These are phyloP conservation scores for Cinclus cinclus DNA, from an alignment of 2,113 vertebrate species.

Conservation along the genomic window DNA sequence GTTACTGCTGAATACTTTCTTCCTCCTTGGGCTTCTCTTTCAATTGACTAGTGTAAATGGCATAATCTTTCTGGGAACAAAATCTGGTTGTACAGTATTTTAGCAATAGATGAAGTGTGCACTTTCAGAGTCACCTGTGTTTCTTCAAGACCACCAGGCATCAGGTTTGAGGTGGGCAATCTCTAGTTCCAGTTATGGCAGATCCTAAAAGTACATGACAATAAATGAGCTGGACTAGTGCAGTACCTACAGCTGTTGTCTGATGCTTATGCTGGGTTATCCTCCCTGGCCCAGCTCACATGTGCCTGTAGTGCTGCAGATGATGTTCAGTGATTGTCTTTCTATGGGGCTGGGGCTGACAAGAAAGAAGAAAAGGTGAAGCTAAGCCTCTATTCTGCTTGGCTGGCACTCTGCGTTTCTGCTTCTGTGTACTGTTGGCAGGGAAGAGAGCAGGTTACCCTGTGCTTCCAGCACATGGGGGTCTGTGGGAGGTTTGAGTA, in stretches of 20 bases:
- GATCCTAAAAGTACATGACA: accelerated
- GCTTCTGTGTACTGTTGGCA: background rate
- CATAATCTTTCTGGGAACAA: background rate
- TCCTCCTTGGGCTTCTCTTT: background rate
- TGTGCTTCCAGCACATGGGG: accelerated
- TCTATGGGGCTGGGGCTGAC: background rate
- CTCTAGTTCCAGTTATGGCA: background rate
- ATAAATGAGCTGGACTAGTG: background rate
- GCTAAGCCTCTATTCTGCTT: background rate
- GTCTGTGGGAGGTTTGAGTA: background rate
- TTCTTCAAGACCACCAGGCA: background rate
- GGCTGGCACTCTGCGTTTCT: background rate
- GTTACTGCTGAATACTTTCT: background rate
- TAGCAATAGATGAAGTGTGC: background rate
- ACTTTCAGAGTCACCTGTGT: background rate
- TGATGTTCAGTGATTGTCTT: background rate
- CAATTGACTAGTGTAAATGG: background rate
- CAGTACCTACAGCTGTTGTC: accelerated
- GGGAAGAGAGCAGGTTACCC: background rate
- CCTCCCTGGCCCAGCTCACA: background rate
- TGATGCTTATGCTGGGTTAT: background rate
- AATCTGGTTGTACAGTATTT: background rate
- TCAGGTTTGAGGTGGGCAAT: background rate
- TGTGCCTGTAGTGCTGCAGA: accelerated
- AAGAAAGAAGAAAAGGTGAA: background rate